phyloP scores from a whole-genome alignment of 2,113 vertebrate species.

The Orcinus orca region DNA sequence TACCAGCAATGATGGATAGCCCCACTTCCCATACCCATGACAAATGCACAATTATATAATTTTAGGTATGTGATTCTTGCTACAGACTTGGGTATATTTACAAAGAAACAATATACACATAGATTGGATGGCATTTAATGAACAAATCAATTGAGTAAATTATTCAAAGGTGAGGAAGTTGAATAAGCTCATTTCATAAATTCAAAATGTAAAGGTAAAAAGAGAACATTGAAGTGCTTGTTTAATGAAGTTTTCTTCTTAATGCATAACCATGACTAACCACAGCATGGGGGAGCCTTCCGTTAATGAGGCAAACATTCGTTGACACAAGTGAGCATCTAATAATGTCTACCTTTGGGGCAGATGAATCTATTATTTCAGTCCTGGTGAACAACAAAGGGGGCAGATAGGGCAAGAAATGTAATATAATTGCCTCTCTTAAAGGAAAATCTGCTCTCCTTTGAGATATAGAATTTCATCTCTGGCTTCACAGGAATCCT shows the following conservation, averaged over 20 bases:
- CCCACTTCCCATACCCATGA: neutral
- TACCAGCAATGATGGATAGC: neutral
- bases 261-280: conserved; percentile 61
- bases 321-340: conserved; percentile 61
- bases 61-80: neutral
- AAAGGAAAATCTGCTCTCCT: conserved; percentile 43
- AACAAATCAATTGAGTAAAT: conserved; percentile 25
- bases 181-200: conserved; percentile 6
- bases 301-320: conserved; percentile 71
- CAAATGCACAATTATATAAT: neutral
- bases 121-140: neutral
- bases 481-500: neutral
- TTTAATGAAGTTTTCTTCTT: conserved; percentile 64
- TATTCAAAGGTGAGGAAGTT: conserved; percentile 41
- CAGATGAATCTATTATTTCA: conserved; percentile 69
- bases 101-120: neutral
- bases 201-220: conserved; percentile 51
- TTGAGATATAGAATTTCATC: neutral
- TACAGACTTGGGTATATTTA: neutral
- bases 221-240: conserved; percentile 28
- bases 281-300: conserved; percentile 66
- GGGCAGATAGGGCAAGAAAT: conserved; percentile 23
- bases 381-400: conserved; percentile 52
- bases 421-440: neutral
- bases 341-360: conserved; percentile 68